Conservation (phyloP, 2,113 vertebrate genomes). For the Amphiprion ocellaris region DNA sequence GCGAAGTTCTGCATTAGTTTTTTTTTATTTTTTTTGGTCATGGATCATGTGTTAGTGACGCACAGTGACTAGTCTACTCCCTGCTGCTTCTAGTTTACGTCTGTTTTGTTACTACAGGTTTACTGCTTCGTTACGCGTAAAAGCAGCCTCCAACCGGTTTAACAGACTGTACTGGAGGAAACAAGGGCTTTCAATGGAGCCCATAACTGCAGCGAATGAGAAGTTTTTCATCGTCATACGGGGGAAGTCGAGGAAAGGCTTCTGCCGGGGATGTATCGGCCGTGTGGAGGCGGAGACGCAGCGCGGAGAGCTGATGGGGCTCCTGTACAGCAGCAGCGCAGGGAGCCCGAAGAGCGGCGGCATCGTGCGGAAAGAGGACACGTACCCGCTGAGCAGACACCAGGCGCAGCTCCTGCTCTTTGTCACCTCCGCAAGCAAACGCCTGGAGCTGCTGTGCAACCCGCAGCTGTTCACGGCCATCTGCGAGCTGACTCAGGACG, state of each 20-base stretch:
- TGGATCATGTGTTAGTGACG: no score
- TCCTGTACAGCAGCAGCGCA: conserved; percentile 54
- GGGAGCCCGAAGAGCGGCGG: conserved; percentile 69
- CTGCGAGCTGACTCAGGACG: conserved; percentile 79
- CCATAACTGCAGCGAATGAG: conserved; percentile 48
- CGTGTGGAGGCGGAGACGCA: conserved; percentile 72
- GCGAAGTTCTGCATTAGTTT: no score
- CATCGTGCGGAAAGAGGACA: conserved; percentile 72
- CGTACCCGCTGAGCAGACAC: conserved; percentile 76
- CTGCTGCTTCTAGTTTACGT: not conserved
- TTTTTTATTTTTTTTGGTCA: no score
- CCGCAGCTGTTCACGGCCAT: conserved; percentile 84
- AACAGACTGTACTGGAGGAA: not conserved
- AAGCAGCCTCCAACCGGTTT: not conserved
- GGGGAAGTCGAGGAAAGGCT: conserved; percentile 78
- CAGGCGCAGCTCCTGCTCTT: conserved; percentile 86
- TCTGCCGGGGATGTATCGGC: conserved; percentile 80
- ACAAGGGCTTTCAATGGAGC: conserved; percentile 60
- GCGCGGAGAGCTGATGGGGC: conserved; percentile 73
- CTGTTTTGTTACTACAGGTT: conserved; percentile 7
- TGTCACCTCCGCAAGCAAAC: conserved; percentile 62
- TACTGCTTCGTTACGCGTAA: not conserved
- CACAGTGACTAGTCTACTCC: no score
- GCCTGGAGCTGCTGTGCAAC: conserved; percentile 82
- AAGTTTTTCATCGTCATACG: conserved; percentile 82